Base-by-base conservation (phyloP, 1,140 invertebrate species). In the Berghia stephanieae region DNA sequence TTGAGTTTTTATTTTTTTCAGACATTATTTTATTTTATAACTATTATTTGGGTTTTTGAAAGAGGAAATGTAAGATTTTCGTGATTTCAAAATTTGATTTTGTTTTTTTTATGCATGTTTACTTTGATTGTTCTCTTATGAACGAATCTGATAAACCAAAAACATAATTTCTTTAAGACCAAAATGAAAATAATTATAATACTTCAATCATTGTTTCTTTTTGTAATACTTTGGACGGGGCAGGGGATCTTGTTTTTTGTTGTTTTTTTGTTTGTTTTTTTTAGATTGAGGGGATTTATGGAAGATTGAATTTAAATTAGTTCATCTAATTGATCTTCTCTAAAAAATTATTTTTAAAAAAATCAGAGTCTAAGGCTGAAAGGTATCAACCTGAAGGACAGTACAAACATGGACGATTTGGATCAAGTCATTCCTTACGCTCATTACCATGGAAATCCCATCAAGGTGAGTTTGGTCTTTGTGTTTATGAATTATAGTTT, bases 361-460 rank as follows among this genome's bases (percentile, higher is more conserved):
- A 78, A 13, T 67, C 78, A 86, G 83, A 79, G 78, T 44, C 34
- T 83, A 52, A 78, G 75, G 16, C 74, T 84, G 34, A 79, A 72
- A 44, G 82, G 79, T 34, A 81, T 81, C 80, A 84, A 87, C 43
- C 34, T 85, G 24, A 44, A 44, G 10, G 78, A 80, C 34, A 80
- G 81, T 60, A 72, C 79, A 60, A 79, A 83, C 57, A 75, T 83
- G 16, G 68, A 78, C 24, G 86, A 87, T 3, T 67, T 83, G 13
- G 79, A 80, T 40, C 84, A 86, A 36, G 82, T 75, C 34, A 78
- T 86, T 27, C 75, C 79, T 8, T 80, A 82, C 52, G 75, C 82
- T 57, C 74, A 71, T 16, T 79, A 78, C 43, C 81, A 86, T 81
- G 86, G 86, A 18, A 40, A 69, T 16, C 83, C 85, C 13, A 46